phyloP scores from a whole-genome alignment of 2,113 vertebrate genomes.

The Falco punctatus region DNA sequence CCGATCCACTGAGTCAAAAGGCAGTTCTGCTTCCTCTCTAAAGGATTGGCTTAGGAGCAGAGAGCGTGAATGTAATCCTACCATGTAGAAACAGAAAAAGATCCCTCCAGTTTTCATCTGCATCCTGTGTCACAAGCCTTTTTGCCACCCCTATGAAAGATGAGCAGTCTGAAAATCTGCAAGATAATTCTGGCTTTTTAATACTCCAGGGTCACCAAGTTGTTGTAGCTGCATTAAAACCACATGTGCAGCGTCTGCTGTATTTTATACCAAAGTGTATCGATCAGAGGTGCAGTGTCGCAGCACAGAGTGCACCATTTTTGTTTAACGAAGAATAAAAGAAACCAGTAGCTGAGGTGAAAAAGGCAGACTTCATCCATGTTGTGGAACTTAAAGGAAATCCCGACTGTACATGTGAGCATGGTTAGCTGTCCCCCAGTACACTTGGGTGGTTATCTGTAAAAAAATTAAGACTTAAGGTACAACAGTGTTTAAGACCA shows the following conservation, averaged over 20 bases:
- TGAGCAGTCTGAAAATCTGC: not conserved
- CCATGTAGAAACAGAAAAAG: not conserved
- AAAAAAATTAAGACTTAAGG: not conserved
- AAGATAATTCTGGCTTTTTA: not conserved
- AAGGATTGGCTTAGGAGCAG: not conserved
- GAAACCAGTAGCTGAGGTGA: not conserved
- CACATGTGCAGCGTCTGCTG: not conserved
- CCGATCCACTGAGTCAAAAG: not conserved
- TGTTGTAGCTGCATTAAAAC: not conserved
- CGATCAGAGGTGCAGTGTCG: not conserved
- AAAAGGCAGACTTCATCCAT: not conserved
- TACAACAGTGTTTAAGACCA: not conserved
- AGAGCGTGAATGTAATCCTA: not conserved
- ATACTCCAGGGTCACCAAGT: no score
- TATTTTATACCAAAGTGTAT: not conserved
- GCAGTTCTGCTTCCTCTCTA: not conserved
- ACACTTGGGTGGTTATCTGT: not conserved
- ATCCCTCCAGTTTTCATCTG: not conserved
- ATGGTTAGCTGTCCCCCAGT: not conserved
- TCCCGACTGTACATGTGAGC: not conserved
- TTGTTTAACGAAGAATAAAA: not conserved
- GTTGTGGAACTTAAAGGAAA: not conserved
- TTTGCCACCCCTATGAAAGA: not conserved
- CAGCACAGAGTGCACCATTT: not conserved
- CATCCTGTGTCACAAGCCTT: not conserved